These are phyloP conservation scores for Eilema depressum DNA, from an alignment of 2,888 invertebrate species.

Conservation along the genomic window DNA sequence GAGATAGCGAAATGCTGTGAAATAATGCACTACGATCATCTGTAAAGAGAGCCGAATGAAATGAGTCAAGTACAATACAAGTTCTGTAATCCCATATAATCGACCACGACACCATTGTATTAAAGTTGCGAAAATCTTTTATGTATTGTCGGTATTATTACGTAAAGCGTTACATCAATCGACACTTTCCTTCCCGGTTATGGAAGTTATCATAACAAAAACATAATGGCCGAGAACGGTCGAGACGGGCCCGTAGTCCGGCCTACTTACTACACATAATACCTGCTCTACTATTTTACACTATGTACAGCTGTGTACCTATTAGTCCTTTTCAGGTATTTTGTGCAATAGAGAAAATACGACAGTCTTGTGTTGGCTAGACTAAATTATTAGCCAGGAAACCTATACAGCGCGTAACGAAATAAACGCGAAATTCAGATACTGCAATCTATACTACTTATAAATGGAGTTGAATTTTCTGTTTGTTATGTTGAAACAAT, in stretches of 20 bases:
- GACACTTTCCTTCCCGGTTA: slow-evolving; percentile 68
- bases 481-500: too few species aligned
- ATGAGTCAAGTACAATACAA: neutral
- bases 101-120: slow-evolving; percentile 35
- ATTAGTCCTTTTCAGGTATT: neutral
- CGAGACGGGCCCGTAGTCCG: neutral
- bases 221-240: slow-evolving; percentile 35
- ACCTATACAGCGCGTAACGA: neutral
- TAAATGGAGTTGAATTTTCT: too few species aligned
- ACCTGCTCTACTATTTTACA: neutral
- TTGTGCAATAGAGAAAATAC: neutral
- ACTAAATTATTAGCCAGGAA: neutral
- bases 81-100: slow-evolving; percentile 22
- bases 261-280: neutral
- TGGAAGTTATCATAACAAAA: slow-evolving; percentile 62
- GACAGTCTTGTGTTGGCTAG: neutral
- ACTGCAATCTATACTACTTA: too few species aligned
- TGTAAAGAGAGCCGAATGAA: neutral
- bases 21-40: neutral
- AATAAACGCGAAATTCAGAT: neutral
- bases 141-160: slow-evolving; percentile 49
- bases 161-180: slow-evolving; percentile 65
- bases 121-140: slow-evolving; percentile 52
- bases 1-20: neutral
- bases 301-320: too few species aligned